phyloP scores from a whole-genome alignment of 2,888 invertebrate species.

The Conomelus anceps region DNA sequence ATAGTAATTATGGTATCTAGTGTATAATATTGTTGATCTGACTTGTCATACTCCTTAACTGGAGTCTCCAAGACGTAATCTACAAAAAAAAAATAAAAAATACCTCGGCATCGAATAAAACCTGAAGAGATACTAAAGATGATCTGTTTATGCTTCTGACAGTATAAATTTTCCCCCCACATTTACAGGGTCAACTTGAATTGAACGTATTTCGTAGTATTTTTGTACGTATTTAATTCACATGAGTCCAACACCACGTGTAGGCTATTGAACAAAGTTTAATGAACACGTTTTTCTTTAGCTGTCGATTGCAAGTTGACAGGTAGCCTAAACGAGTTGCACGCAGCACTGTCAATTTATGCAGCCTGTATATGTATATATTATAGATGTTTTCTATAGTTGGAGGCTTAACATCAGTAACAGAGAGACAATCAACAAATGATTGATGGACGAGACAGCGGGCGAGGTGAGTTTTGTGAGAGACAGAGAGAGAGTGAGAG shows the following conservation, averaged over 20 bases:
- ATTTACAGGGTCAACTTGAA: neutral
- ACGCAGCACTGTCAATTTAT: neutral
- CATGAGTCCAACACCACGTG: neutral
- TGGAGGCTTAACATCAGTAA: neutral
- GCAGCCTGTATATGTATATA: neutral
- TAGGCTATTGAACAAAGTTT: neutral
- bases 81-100: too few relatives aligned
- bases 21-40: too few relatives aligned
- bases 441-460: neutral
- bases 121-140: too few relatives aligned
- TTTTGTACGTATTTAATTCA: neutral
- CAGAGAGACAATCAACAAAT: neutral
- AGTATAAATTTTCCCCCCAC: neutral
- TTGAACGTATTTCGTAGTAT: too few relatives aligned
- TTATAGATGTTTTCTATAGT: neutral
- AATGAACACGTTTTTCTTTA: neutral
- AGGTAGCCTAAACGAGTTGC: neutral
- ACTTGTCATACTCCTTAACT: too few relatives aligned
- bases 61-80: too few relatives aligned
- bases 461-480: too few relatives aligned
- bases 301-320: neutral
- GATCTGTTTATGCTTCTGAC: too few relatives aligned
- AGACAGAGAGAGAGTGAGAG: neutral
- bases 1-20: too few relatives aligned
- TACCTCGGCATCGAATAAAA: too few relatives aligned